Conservation (phyloP, 2,113 vertebrate species). For the Lota lota region DNA sequence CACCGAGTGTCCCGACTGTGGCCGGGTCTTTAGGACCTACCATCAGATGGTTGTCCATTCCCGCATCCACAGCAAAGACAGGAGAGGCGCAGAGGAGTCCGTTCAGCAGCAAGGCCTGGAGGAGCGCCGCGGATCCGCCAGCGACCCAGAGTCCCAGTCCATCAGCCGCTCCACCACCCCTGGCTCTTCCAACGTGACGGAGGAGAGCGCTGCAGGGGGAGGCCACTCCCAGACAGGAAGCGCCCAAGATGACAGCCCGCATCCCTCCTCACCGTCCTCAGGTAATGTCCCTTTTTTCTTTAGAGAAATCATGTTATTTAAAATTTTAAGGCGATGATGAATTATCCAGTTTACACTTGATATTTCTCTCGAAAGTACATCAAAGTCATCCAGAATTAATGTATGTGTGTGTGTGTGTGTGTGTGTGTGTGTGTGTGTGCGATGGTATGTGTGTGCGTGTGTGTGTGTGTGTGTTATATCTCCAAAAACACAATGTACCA, state of each 20-base stretch:
- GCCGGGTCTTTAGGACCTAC: slow-evolving; percentile 95
- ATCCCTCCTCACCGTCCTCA: slow-evolving; percentile 96
- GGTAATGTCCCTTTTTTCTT: slow-evolving; percentile 72
- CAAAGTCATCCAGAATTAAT: background rate
- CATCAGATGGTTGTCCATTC: slow-evolving; percentile 98
- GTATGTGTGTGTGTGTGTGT: background rate
- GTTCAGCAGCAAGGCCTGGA: slow-evolving; percentile 82
- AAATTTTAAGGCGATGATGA: no score
- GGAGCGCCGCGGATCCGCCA: slow-evolving; percentile 92
- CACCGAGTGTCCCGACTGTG: slow-evolving; percentile 94
- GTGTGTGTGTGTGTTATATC: background rate
- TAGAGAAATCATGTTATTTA: no score
- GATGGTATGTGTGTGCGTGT: no score
- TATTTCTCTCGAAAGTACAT: background rate
- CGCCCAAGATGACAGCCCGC: slow-evolving; percentile 96
- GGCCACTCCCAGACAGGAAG: slow-evolving; percentile 94
- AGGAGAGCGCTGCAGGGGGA: slow-evolving; percentile 92
- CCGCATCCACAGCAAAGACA: slow-evolving; percentile 90
- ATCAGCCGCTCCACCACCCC: slow-evolving; percentile 97
- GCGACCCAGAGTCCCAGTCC: slow-evolving; percentile 97
- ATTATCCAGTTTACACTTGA: background rate
- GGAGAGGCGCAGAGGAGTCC: slow-evolving; percentile 82
- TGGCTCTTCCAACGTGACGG: slow-evolving; percentile 94
- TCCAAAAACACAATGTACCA: slow-evolving; percentile 54
- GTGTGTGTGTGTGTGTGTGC: background rate